Base-by-base conservation (phyloP, 2,113 vertebrate genomes). In the Psittacus erithacus region DNA sequence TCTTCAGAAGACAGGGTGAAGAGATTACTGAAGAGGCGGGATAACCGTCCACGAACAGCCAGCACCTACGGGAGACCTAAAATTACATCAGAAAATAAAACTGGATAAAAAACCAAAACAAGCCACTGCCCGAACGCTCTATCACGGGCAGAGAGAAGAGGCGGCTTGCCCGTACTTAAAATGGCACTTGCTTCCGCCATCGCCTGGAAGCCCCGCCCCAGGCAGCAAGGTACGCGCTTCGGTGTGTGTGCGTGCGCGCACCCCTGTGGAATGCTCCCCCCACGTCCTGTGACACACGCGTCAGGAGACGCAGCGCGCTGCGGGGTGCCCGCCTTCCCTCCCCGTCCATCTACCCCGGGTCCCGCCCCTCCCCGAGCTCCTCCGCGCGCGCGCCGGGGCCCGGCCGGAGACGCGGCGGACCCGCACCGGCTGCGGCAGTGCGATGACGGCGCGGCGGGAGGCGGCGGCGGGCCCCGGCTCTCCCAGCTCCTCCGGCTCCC, bases 81-180 rank as follows among this genome's bases (percentile, higher is more conserved):
- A 29, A 17, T 4, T 4, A 1, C 7, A 9, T 8, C 25, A 35
- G 3, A 35, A 25, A 25, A 29, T 9, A 8, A 9, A 19, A 33
- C 33, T 20, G 13, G 46, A 7, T 3, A 19, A 39, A 11, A 7
- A 57, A 16, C 4, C 10, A 6, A 29, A n/a, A 1, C 13, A 1
- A 25, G 1, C 15, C 1, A 1, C 2, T 0, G 3, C 4, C 0
- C 0, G 0, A 38, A 1, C 9, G 6, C 24, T 0, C 5, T 0
- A 0, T 7, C 8, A 0, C 2, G 0, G 1, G 2, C 0, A 0
- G 0, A 4, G 0, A 0, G 0, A 1, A 13, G 0, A 0, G 1
- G 0, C 6, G 0, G 1, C 13, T 16, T 49, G 76, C 92, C 96
- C 86, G 10, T 17, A 89, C 31, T 44, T 43, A 92, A 94, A 35